Evolutionary conservation across 2,113 vertebrate genomes (phyloP), one percentile per base, ranked within the genome.

Genomic region (Amphilophus citrinellus): DNA sequence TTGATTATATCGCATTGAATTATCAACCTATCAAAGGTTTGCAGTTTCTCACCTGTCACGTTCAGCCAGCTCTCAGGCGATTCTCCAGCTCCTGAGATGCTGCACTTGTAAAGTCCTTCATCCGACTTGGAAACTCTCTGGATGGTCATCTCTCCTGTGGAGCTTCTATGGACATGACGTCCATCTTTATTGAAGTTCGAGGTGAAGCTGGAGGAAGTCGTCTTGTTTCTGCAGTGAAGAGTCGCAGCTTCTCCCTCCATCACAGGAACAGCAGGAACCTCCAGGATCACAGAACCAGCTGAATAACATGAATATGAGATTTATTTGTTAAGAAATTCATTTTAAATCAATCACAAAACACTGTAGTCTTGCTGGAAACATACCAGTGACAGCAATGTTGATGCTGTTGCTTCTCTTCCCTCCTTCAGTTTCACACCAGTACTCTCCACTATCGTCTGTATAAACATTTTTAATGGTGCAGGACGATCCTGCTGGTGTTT

Each of bases 371-470:
- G 0, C 1, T 3, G 7, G 1, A 62, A 60, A 77, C 57, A 5
- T 42, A 77, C 75, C 75, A 44, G 0, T 0, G 24, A 77, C n/a
- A n/a, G n/a, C 13, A 9, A 77, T 30, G 24, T 20, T 77, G 3
- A 77, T 30, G 7, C 7, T 60, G 35, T 77, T 77, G 57, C 75
- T 61, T 30, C 10, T 13, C 57, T 27, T 3, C 15, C 6, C 35
- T 27, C 22, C 56, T 60, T 0, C 57, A 44, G 22, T 14, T 13
- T 60, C 57, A 44, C 75, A 77, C 59, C 37, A 0, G 56, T 60
- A 1, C 7, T 59, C 75, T 27, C 57, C 75, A 60, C 6, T 0
- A 0, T 77, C 37, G 0, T 44, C 37, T 1, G 0, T 0, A 60
- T 77, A 77, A 20, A 44, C 0, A 30, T 2, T 24, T 60, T 0